Evolutionary conservation across 2,113 vertebrate genomes (phyloP).

Genomic region (Salvelinus fontinalis): DNA sequence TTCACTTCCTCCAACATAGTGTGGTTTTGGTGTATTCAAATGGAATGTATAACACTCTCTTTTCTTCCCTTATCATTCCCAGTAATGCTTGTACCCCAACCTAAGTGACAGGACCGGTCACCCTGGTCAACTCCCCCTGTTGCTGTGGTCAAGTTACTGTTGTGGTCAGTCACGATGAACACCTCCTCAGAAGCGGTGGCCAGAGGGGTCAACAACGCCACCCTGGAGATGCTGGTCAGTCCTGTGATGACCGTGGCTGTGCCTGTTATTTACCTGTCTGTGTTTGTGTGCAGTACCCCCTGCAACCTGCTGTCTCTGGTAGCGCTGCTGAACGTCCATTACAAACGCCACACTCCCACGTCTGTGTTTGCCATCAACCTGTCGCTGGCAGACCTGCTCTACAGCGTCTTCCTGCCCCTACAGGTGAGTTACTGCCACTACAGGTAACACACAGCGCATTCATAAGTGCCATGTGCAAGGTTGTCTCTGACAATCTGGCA

Average conservation of each 20-base stretch:
- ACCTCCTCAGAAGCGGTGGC: background rate
- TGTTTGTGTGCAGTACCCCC: constrained; percentile 46
- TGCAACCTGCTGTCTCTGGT: constrained; percentile 36
- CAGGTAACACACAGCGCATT: background rate
- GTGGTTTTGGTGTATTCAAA: too few species aligned
- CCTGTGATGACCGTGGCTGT: background rate
- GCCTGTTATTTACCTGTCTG: constrained; percentile 30
- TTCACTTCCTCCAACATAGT: too few species aligned
- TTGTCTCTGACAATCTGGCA: too few species aligned
- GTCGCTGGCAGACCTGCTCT: constrained; percentile 21
- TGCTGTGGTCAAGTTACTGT: background rate
- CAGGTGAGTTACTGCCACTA: constrained; percentile 6
- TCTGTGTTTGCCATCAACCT: constrained; percentile 37
- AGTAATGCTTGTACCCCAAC: too few species aligned
- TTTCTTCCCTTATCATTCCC: too few species aligned
- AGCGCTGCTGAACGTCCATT: constrained; percentile 24
- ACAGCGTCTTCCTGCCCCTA: constrained; percentile 45
- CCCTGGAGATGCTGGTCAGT: constrained; percentile 28
- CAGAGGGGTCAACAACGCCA: background rate
- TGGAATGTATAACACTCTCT: too few species aligned
- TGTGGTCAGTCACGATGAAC: background rate
- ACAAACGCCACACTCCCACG: constrained; percentile 23
- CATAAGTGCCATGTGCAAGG: too few species aligned
- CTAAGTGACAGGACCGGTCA: too few species aligned
- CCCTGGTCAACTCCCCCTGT: background rate